Evolutionary conservation across 2,888 invertebrate genomes (phyloP), one percentile per base, ranked within the genome.

Genomic region (Pyrochroa serraticornis): DNA sequence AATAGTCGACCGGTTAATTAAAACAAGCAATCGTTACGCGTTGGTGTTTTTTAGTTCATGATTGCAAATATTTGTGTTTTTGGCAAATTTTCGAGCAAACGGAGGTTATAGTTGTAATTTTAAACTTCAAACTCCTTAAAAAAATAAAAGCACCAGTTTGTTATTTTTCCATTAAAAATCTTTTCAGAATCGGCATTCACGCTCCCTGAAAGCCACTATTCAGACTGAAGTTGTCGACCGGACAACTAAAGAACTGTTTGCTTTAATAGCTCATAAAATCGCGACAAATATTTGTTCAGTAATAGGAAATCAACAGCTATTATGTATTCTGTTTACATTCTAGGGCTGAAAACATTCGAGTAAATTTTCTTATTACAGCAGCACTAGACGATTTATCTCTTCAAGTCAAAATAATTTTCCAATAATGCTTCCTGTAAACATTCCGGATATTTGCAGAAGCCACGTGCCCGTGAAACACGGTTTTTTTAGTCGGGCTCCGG

Each of bases 211-310:
- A 22, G 22, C 22, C 22, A 22, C 22, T 22, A 22, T 22, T 22
- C 22, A 22, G 22, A 3, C 22, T 22, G 5, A 22, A 9, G 12
- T 30, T 38, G 37, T 49, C 35, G 49, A 14, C 37, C 7, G 37
- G 44, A 37, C 36, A 14, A 34, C 44, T 34, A n/a, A 7, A 31
- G 22, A n/a, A 9, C 7, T 32, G 45, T 93, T 75, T 92, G 90
- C 68, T 88, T 87, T 34, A 92, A 75, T 78, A 93, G 93, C 39
- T 89, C 89, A 58, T 91, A 86, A 76, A 93, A 91, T 46, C 89
- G 80, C 7, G 80, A 74, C 8, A 88, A 76, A 70, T 89, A 88
- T 46, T 77, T 86, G 65, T 22, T 72, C 64, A 51, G 35, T 46
- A 48, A 43, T 34, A 9, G 30, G 22, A 42, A 35, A 30, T 34